Evolutionary conservation across 2,797 vertebrate species (phyloP).

Genomic region (Diplodus puntazzo): DNA sequence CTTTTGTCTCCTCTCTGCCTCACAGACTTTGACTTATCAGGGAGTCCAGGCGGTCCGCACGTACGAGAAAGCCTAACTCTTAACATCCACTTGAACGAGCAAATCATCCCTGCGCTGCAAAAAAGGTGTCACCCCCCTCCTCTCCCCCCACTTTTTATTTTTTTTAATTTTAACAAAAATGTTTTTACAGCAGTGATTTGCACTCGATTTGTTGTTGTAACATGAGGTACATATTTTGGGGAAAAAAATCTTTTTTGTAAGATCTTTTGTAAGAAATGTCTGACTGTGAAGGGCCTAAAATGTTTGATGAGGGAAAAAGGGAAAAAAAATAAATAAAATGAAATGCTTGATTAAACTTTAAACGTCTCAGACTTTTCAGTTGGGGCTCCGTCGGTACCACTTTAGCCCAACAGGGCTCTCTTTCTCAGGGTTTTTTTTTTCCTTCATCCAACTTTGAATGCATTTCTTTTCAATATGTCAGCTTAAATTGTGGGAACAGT

Average conservation of each 20-base stretch:
- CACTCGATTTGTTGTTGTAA: slow-evolving; percentile 56
- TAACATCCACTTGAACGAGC: slow-evolving; percentile 23
- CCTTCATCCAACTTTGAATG: slow-evolving; percentile 19
- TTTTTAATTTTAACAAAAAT: slow-evolving; percentile 41
- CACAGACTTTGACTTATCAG: slow-evolving; percentile 92
- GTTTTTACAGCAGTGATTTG: slow-evolving; percentile 62
- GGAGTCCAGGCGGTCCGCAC: slow-evolving; percentile 92
- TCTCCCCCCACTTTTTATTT: slow-evolving; percentile 30
- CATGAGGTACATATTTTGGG: slow-evolving; percentile 59
- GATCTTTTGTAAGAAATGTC: slow-evolving; percentile 75
- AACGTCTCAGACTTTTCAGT: slow-evolving; percentile 8
- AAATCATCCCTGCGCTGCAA: slow-evolving; percentile 68
- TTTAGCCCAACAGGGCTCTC: slow-evolving; percentile 14
- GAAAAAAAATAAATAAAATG: slow-evolving; percentile 54
- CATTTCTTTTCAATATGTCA: slow-evolving; percentile 31
- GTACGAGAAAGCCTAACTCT: slow-evolving; percentile 93
- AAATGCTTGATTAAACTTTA: slow-evolving; percentile 56
- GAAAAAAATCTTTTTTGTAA: slow-evolving; percentile 74
- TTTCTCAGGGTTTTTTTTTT: neutral
- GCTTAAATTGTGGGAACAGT: slow-evolving; percentile 64
- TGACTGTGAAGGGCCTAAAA: slow-evolving; percentile 46
- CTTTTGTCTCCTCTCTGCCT: slow-evolving; percentile 47
- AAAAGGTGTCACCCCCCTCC: slow-evolving; percentile 47
- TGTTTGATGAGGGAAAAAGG: slow-evolving; percentile 45
- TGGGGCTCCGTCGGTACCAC: neutral